Evolutionary conservation across 2,113 vertebrate species (phyloP).

Genomic region (Serinus canaria): DNA sequence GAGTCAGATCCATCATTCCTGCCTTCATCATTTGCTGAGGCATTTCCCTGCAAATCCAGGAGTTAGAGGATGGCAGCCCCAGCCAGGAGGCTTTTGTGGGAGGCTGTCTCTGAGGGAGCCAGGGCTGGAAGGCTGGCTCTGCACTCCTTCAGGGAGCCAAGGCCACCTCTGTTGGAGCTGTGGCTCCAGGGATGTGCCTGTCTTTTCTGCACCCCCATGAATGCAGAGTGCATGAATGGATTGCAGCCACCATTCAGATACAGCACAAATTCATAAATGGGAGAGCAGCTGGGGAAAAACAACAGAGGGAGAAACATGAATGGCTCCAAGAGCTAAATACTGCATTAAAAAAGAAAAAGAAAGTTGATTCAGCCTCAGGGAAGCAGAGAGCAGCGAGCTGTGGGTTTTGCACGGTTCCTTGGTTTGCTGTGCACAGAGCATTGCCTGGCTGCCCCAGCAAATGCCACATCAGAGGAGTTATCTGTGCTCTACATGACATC

Average conservation of each 20-base stretch:
- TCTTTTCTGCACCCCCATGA: neutral
- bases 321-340: neutral
- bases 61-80: neutral
- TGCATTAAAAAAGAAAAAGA: neutral
- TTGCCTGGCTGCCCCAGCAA: neutral
- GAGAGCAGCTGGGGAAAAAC: neutral
- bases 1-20: too few species aligned
- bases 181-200: neutral
- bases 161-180: neutral
- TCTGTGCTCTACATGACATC: conserved; percentile 2
- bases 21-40: too few species aligned
- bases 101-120: neutral
- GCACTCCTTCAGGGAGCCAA: neutral
- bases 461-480: conserved; percentile 42
- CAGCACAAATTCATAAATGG: neutral
- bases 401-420: neutral
- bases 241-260: neutral
- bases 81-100: neutral
- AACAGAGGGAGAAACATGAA: neutral
- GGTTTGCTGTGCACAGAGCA: neutral
- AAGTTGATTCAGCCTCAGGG: neutral
- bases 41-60: too few species aligned
- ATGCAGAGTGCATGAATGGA: neutral
- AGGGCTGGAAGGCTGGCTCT: neutral
- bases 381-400: conserved; percentile 1